Base-by-base conservation (phyloP, 2,113 vertebrate species). In the Labrus mixtus region DNA sequence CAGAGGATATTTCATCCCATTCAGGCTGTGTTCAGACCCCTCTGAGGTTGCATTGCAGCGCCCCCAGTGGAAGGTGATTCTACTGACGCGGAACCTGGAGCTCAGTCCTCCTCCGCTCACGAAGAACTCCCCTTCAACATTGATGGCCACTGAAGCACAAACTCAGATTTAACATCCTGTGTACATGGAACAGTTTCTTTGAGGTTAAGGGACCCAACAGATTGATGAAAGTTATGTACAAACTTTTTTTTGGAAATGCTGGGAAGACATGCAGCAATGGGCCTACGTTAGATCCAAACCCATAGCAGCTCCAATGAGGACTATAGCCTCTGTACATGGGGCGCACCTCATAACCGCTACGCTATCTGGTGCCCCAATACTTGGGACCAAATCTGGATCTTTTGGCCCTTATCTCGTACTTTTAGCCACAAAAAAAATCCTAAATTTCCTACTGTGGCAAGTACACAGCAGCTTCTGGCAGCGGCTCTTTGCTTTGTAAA, bases 1-100 rank as follows among this genome's bases (percentile, higher is more conserved):
- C 73, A 99, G 95, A 41, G 97, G 97, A 89, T 96, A 99, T 86
- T 96, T 97, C 88, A 95, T 94, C 72, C 97, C 97, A 78, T 96
- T 96, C 79, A 99, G 94, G 79, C 97, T 98, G 89, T 99, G 98
- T 56, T 99, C 98, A 13, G 98, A 99, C 41, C 98, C 98, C 0
- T 96, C 97, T 7, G 96, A 96, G 0, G 97, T 95, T 0, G 87
- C 82, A 0, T 99, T 99, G 90, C 98, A 99, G 94, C 95, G 96
- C 66, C 97, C 98, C 98, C 98, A 99, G 89, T 99, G 98, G 93
- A 99, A 99, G 17, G 82, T 88, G 88, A 99, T 95, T 81, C 93
- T 95, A 82, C 94, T 96, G 61, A 95, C 97, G 84, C 91, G 96
- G 88, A 96, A 97, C 69, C 95, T 76, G 37, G 94, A 94, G 82